Evolutionary conservation across 2,113 vertebrate species (phyloP), one percentile per base, ranked within the genome.

Genomic region (Labeo rohita): DNA sequence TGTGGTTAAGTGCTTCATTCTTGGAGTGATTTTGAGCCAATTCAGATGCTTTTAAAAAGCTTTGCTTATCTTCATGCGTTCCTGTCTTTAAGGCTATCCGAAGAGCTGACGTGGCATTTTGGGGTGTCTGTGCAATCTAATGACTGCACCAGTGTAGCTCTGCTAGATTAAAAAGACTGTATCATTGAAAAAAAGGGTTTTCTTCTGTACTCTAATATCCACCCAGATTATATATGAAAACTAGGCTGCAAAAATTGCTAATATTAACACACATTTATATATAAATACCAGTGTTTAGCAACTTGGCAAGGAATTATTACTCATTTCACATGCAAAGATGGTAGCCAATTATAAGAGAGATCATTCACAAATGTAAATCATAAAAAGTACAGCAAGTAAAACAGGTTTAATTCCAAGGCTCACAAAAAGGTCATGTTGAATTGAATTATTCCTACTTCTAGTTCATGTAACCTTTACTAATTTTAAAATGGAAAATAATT

Each of bases 21-120:
- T 66, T 54, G 61, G 84, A 85, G 10, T 23, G 56, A 54, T 50
- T 85, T 78, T 16, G 34, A 77, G 47, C 72, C 72, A 75, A 63
- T 66, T 65, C 47, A 66, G 61, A 85, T 50, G 56, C 21, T 76
- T 84, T 75, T 73, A 59, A 21, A 59, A 21, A 8, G 45, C 28
- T 18, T 11, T 50, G 6, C 39, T 59, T 21, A 75, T 74, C 66
- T 84, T 45, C 8, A 10, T 59, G 68, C 34, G 8, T 83, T 83
- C 28, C 28, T 12, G 6, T 73, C 49, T 83, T 54, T 54, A 65
- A 70, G 49, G 23, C 28, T 66, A 28, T 81, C 39, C 21, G 34
- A n/a, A 21, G 56, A 39, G 47, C 39, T 78, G 59, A 78, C 74
- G 23, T 78, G 84, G 16, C 43, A 66, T 23, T 77, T 59, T 43